phyloP scores from a whole-genome alignment of 1,140 invertebrate genomes.

The Drosophila miranda region DNA sequence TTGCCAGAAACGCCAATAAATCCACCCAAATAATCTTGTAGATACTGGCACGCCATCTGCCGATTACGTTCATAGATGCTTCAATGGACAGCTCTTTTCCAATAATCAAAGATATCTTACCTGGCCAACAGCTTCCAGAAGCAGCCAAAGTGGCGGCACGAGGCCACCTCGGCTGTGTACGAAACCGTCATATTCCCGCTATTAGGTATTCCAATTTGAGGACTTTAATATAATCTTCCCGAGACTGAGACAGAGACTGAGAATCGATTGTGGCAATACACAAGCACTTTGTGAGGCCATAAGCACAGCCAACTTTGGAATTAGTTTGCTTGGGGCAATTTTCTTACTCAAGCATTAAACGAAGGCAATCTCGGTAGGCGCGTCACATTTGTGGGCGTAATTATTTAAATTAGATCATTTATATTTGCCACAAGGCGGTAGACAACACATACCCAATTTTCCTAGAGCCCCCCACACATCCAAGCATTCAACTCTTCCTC shows the following conservation, averaged over 20 bases:
- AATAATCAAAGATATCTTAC: conserved; percentile 82
- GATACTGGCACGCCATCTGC: conserved; percentile 95
- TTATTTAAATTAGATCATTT: conserved; percentile 78
- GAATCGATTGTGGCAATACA: conserved; percentile 26
- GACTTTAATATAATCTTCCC: conserved; percentile 32
- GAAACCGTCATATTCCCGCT: conserved; percentile 89
- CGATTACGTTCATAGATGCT: not conserved
- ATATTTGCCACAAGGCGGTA: conserved; percentile 67
- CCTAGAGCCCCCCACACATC: conserved; percentile 48
- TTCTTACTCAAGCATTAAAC: conserved; percentile 63
- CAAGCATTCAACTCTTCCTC: conserved; percentile 30
- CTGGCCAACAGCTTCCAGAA: conserved; percentile 90
- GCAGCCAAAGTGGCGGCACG: conserved; percentile 91
- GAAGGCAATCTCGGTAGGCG: conserved; percentile 55
- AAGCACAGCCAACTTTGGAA: conserved; percentile 51
- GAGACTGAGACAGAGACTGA: not conserved
- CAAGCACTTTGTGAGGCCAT: conserved; percentile 45
- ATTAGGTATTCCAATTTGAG: conserved; percentile 23
- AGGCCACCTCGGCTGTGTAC: conserved; percentile 93
- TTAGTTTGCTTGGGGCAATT: conserved; percentile 52
- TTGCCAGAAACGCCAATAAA: conserved; percentile 90
- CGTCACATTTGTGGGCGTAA: conserved; percentile 65
- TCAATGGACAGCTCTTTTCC: too few relatives aligned
- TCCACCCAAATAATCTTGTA: conserved; percentile 98
- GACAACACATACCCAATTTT: conserved; percentile 56